Conservation (phyloP, 2,888 invertebrate species). For the Ferdinandea cuprea region DNA sequence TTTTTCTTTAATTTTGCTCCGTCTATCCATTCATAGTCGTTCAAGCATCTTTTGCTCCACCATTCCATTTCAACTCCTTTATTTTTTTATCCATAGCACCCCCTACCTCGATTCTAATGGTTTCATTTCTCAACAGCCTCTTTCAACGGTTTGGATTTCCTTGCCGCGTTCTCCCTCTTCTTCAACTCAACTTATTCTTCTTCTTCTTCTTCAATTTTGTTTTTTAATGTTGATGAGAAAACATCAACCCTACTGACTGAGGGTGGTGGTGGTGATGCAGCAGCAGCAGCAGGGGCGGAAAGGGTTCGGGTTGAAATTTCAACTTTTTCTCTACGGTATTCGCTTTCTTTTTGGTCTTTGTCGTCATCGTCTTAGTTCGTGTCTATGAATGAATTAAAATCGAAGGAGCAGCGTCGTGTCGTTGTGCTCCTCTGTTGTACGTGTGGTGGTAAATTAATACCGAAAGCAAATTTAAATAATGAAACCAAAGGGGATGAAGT, state of each 20-base stretch:
- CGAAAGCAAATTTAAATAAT: constrained; percentile 73
- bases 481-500: constrained; percentile 66
- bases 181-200: not conserved
- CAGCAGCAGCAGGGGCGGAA: constrained; percentile 61
- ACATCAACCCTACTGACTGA: constrained; percentile 53
- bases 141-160: constrained; percentile 50
- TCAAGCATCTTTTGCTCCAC: constrained; percentile 9
- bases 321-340: constrained; percentile 55
- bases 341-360: constrained; percentile 57
- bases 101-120: constrained; percentile 11
- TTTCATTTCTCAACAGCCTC: constrained; percentile 51
- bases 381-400: constrained; percentile 74
- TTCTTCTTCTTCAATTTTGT: constrained; percentile 18
- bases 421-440: constrained; percentile 42
- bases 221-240: constrained; percentile 69
- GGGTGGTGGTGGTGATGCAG: constrained; percentile 28
- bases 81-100: constrained; percentile 30
- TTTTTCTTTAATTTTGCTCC: constrained; percentile 2
- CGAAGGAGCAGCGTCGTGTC: too few species aligned
- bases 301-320: constrained; percentile 60
- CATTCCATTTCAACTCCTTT: constrained; percentile 23
- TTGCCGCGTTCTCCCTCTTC: not conserved
- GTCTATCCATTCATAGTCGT: not conserved
- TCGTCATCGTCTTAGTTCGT: constrained; percentile 67
- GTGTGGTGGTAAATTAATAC: constrained; percentile 74